Evolutionary conservation across 2,113 vertebrate genomes (phyloP).

Genomic region (Saimiri boliviensis): DNA sequence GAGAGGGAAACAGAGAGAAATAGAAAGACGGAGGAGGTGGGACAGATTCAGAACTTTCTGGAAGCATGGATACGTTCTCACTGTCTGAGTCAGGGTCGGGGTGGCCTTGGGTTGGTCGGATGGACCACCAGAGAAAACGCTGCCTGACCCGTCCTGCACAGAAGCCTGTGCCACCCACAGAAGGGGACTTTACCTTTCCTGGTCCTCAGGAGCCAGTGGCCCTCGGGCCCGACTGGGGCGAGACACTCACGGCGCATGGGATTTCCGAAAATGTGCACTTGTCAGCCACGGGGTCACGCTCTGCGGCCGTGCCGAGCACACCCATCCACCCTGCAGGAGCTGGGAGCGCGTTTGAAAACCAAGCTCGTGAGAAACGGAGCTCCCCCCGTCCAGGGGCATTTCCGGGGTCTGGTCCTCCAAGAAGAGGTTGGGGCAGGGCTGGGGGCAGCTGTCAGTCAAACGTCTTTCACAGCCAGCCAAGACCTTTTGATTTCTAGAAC

Average conservation of each 20-base stretch:
- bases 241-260: accelerated
- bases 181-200: no score
- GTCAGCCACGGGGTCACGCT: accelerated
- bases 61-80: accelerated
- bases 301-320: accelerated
- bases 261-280: background rate
- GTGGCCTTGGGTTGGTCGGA: accelerated
- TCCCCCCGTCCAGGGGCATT: background rate
- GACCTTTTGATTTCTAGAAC: constrained; percentile 74
- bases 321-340: background rate
- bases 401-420: background rate
- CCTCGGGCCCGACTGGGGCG: background rate
- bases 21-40: background rate
- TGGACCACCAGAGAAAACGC: background rate
- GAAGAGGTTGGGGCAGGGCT: background rate
- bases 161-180: accelerated
- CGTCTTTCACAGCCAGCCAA: constrained; percentile 62
- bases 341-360: accelerated
- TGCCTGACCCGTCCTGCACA: accelerated
- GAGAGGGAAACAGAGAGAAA: background rate
- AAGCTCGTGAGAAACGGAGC: accelerated
- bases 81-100: background rate
- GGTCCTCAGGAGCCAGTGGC: background rate
- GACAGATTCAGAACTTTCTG: background rate
- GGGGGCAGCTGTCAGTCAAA: background rate